Conservation (phyloP, 2,797 vertebrate species). For the Channallabes apus region DNA sequence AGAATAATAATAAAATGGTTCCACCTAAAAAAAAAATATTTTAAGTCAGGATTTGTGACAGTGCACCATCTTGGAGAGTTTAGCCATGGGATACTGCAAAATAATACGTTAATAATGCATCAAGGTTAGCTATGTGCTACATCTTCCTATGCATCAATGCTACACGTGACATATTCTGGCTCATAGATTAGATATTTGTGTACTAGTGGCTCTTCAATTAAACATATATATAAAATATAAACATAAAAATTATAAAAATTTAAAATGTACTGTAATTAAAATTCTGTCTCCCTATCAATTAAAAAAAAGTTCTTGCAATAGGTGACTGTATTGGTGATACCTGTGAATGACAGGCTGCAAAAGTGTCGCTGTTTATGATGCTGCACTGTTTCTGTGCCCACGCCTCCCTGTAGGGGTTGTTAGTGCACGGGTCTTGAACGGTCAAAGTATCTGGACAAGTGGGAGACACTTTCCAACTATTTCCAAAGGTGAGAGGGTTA, state of each 20-base stretch:
- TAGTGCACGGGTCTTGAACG: slow-evolving; percentile 68
- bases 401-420: slow-evolving; percentile 76
- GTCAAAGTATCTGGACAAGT: slow-evolving; percentile 69
- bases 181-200: neutral
- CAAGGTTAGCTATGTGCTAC: neutral
- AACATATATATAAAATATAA: neutral
- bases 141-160: neutral
- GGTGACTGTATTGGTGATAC: slow-evolving; percentile 63
- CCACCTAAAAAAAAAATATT: slow-evolving; percentile 75
- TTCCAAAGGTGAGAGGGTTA: slow-evolving; percentile 78
- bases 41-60: neutral
- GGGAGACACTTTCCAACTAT: slow-evolving; percentile 82
- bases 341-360: slow-evolving; percentile 79
- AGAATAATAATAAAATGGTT: slow-evolving; percentile 81
- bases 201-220: neutral
- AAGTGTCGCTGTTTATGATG: slow-evolving; percentile 79
- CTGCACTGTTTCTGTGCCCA: slow-evolving; percentile 86
- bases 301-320: neutral
- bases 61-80: too few species aligned
- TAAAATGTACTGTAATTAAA: neutral
- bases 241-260: neutral
- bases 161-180: neutral
- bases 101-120: neutral
- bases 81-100: neutral
- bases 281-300: neutral